Evolutionary conservation across 2,113 vertebrate species (phyloP).

Genomic region (Elaphurus davidianus): DNA sequence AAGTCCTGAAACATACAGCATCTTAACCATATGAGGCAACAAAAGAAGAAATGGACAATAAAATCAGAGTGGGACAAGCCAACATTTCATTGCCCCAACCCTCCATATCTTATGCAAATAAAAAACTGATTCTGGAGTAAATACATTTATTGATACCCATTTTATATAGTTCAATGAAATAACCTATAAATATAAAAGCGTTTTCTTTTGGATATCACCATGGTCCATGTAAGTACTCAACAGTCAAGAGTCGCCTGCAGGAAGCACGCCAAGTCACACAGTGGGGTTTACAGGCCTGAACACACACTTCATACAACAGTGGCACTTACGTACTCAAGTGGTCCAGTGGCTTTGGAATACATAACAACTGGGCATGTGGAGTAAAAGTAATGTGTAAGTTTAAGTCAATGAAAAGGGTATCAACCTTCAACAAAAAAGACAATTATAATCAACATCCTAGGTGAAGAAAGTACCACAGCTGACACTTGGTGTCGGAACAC

Average conservation of each 20-base stretch:
- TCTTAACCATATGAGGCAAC: neutral
- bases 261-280: constrained; percentile 66
- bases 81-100: neutral
- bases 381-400: constrained; percentile 37
- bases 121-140: constrained; percentile 73
- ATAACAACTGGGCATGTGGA: constrained; percentile 47
- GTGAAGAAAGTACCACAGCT: constrained; percentile 65
- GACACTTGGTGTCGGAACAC: constrained; percentile 62
- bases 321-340: constrained; percentile 74
- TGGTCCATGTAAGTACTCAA: constrained; percentile 79
- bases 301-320: constrained; percentile 60
- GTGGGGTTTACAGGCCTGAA: constrained; percentile 69
- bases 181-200: constrained; percentile 80
- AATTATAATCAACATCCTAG: constrained; percentile 25
- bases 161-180: constrained; percentile 78
- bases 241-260: constrained; percentile 67
- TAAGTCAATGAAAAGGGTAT: constrained; percentile 45
- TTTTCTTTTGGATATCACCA: constrained; percentile 71
- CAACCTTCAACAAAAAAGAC: constrained; percentile 50
- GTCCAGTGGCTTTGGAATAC: constrained; percentile 77
- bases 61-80: neutral
- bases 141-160: constrained; percentile 82
- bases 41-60: neutral
- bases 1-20: neutral
- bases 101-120: neutral